These are phyloP conservation scores for Tetragnatha montana DNA, from an alignment of 2,888 invertebrate genomes.

Conservation along the genomic window DNA sequence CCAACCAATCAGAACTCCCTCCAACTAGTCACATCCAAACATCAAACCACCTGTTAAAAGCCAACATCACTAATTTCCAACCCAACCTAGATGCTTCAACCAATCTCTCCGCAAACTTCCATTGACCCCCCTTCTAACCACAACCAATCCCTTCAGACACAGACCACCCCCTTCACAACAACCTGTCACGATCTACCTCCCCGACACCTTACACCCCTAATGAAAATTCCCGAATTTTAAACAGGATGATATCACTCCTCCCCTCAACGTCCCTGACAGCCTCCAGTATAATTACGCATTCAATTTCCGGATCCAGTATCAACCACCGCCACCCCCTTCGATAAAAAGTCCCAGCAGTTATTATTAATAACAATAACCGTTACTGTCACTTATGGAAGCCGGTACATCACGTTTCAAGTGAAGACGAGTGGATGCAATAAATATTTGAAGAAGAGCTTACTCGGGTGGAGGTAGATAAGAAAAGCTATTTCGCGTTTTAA, in stretches of 20 bases:
- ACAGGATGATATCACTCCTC: not conserved
- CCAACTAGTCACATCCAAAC: too few relatives aligned
- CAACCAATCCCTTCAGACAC: not conserved
- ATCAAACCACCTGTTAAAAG: too few relatives aligned
- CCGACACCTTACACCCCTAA: not conserved
- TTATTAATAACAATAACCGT: conserved; percentile 23
- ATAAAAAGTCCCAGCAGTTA: conserved; percentile 13
- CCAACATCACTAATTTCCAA: too few relatives aligned
- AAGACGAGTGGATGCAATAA: not conserved
- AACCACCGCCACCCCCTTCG: not conserved
- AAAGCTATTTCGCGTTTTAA: not conserved
- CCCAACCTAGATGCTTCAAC: too few relatives aligned
- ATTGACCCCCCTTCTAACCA: not conserved
- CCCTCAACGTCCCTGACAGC: not conserved
- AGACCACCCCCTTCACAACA: not conserved
- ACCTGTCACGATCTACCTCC: not conserved
- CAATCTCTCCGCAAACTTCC: not conserved
- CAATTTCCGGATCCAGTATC: conserved; percentile 31
- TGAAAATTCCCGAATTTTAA: not conserved
- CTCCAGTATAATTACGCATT: conserved; percentile 2
- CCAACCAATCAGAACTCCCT: too few relatives aligned
- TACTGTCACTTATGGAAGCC: not conserved
- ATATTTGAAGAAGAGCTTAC: not conserved
- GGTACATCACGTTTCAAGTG: not conserved
- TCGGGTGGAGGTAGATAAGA: not conserved